Base-by-base conservation (phyloP, 2,113 vertebrate species). In the Pseudorasbora parva region DNA sequence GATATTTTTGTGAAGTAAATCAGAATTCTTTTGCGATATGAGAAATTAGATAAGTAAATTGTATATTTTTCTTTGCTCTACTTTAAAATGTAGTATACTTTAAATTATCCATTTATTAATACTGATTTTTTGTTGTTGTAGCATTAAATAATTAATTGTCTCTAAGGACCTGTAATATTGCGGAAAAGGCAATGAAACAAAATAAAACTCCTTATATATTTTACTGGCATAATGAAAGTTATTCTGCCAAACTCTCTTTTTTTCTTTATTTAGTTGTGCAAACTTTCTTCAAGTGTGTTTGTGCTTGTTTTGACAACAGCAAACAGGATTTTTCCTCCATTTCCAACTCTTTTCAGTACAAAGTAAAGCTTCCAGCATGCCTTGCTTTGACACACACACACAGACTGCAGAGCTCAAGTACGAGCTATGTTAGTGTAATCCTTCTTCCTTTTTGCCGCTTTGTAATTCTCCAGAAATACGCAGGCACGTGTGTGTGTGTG, bases 401-500 rank as follows among this genome's bases (percentile, higher is more conserved):
- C 69, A 57, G 10, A 56, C 41, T 73, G 25, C 71, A 30, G 56
- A 74, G 54, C 81, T 68, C 30, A 56, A 56, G 25, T 43, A 47
- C 45, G 27, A 45, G 64, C 49, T 5, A 69, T 78, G 74, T 59
- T 72, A 30, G 49, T 78, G 68, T 85, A 87, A 83, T 37, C 43
- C 89, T 73, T 54, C 78, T 89, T 89, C 83, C 84, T 85, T 49
- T 81, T 25, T 78, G 84, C 49, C 51, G 76, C 62, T 77, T 81
- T 86, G 60, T 86, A 78, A 86, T 82, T 77, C 84, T 76, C 78
- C 45, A 69, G 54, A 86, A 82, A 86, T 82, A 82, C 62, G 25
- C 72, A 3, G 9, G 76, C 43, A 33, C 3, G 47, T 41, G 43
- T 43, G 69, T 54, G 47, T 41, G 43, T 43, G 68, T 54, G 78